Percentiles rank a stretch among this genome's conserved stretches.
phyloP scores from a whole-genome alignment of 2,113 vertebrate species.

The Forbesichthys agassizii region DNA sequence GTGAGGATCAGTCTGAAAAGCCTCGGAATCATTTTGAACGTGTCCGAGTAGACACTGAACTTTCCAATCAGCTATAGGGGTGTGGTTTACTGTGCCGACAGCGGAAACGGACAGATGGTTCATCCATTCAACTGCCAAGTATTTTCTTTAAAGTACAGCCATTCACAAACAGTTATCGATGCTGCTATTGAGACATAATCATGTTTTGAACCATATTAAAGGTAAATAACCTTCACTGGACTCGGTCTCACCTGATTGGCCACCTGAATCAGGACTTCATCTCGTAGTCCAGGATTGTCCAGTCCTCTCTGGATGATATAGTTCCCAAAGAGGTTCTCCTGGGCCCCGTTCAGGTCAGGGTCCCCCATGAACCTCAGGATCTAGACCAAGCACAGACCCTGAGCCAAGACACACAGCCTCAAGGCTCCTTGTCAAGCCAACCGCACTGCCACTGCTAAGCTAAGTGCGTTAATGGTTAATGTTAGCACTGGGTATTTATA shows the following conservation, averaged over 20 bases:
- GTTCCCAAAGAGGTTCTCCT: conserved; percentile 91
- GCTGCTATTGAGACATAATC: too few species aligned
- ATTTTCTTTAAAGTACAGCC: too few species aligned
- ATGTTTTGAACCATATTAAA: too few species aligned
- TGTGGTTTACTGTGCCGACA: too few species aligned
- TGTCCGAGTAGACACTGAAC: too few species aligned
- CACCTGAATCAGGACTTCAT: conserved; percentile 91
- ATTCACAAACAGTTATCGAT: too few species aligned
- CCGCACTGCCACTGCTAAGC: not conserved
- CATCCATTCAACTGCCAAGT: too few species aligned
- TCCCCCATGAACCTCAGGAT: conserved; percentile 97
- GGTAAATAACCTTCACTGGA: too few species aligned
- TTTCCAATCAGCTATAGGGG: too few species aligned
- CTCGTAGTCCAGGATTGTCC: conserved; percentile 79
- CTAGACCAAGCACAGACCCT: conserved; percentile 58
- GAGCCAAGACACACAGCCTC: not conserved
- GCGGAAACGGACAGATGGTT: too few species aligned
- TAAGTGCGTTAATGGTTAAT: not conserved
- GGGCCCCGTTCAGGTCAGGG: conserved; percentile 83
- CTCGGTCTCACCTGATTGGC: conserved; percentile 89
- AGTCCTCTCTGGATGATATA: conserved; percentile 94
- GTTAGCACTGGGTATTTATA: not conserved
- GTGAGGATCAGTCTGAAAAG: too few species aligned
- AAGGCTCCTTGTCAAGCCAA: not conserved
- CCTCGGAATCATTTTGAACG: too few species aligned